A percentile compares a stretch with the other conserved stretches of the same genome.
phyloP scores from a whole-genome alignment of 2,888 invertebrate species.

The Epirrhoe tristata region DNA sequence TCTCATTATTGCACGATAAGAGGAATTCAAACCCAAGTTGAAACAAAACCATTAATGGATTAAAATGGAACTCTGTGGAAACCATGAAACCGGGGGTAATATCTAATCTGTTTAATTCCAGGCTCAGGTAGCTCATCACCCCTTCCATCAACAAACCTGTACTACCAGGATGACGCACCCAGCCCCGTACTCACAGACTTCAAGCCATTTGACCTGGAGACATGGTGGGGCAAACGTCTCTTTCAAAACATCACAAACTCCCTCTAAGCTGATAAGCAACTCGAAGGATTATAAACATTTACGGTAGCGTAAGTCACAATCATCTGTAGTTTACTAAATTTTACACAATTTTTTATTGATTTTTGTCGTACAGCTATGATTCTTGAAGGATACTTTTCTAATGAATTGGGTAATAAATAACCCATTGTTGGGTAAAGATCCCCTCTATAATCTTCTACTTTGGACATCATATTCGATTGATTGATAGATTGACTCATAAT shows the following conservation, averaged over 20 bases:
- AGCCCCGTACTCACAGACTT: slow-evolving; percentile 91
- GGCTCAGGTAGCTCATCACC: slow-evolving; percentile 76
- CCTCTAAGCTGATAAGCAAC: slow-evolving; percentile 70
- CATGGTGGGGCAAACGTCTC: slow-evolving; percentile 95
- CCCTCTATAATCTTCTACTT: too few species aligned
- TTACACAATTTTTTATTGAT: slow-evolving; percentile 38
- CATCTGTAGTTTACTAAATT: slow-evolving; percentile 83
- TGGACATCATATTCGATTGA: too few species aligned
- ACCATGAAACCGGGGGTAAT: too few species aligned
- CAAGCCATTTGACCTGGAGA: slow-evolving; percentile 95
- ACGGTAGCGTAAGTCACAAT: slow-evolving; percentile 81
- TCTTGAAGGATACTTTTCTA: too few species aligned
- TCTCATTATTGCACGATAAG: too few species aligned
- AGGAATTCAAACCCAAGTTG: too few species aligned
- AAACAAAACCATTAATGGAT: too few species aligned
- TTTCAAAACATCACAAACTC: slow-evolving; percentile 95
- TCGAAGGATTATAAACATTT: slow-evolving; percentile 58
- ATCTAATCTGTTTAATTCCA: slow-evolving; percentile 48
- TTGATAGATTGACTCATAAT: too few species aligned
- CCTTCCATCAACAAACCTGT: slow-evolving; percentile 82
- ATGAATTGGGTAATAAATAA: too few species aligned
- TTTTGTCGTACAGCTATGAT: not conserved
- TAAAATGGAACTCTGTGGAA: too few species aligned
- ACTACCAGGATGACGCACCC: slow-evolving; percentile 90
- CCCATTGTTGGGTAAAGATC: too few species aligned